Evolutionary conservation across 2,113 vertebrate genomes (phyloP), one percentile per base, ranked within the genome.

Genomic region (Serinus canaria): DNA sequence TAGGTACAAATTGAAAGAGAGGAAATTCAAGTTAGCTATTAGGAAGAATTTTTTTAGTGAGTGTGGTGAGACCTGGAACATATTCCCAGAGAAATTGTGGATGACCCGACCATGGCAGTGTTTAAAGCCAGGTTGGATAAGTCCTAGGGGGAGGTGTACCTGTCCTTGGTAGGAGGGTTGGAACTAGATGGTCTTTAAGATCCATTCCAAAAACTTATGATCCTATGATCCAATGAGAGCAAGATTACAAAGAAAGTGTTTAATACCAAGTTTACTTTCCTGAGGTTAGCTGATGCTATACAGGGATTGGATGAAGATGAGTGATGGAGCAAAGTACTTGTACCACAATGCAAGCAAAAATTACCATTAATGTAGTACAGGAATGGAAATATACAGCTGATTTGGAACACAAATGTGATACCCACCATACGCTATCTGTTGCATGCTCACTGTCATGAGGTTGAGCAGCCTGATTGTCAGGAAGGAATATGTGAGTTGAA

Each of bases 211-310:
- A 39, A 47, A 7, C 3, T 15, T 37, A 37, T 11, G 25, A 35
- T 18, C 27, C 9, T 66, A 13, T 37, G 15, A 43, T 56, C 5
- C 0, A 0, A 16, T 37, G 4, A 33, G 15, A 58, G 14, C 64
- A 41, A 16, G 18, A 66, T 66, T 52, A 39, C 13, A 14, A 66
- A 67, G 15, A 44, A 23, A 39, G 7, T 24, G 33, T 52, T 66
- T 89, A 46, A 24, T 44, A 39, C 5, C 37, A 59, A 8, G 7
- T n/a, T 67, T 52, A 39, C 23, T 20, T 44, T 59, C 44, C 33
- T 74, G 33, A 44, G 37, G 2, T 39, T 82, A 49, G 12, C 20
- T 91, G 31, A 58, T 83, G 18, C 0, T 62, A 25, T 39, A 30
- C 5, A 37, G 12, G 9, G 31, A 4, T 62, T 56, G 35, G 19